Evolutionary conservation across 2,113 vertebrate species (phyloP), one percentile per base, ranked within the genome.

Genomic region (Macrotus californicus): DNA sequence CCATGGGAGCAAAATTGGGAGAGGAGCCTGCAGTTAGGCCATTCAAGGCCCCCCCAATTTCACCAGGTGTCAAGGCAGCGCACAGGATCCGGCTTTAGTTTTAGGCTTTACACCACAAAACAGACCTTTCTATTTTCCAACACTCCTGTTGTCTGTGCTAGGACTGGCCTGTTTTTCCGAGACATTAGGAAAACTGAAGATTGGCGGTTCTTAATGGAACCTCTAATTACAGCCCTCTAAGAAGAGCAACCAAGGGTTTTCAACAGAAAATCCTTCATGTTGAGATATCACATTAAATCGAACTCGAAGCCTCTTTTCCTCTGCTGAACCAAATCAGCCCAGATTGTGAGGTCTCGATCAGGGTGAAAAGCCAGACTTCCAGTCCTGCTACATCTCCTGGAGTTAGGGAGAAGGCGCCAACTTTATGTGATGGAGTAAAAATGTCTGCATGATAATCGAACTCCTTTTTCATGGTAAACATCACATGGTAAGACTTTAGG

Each of bases 401-500:
- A 94, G 36, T 96, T 87, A 89, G 69, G 50, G 69, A 50, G 19
- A 82, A 82, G 48, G 36, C 69, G 15, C 61, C 22, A 77, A 9
- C 18, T 85, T 56, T 87, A 87, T 41, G 7, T 67, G 36, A 82
- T 54, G 12, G 29, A 84, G 11, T 94, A 29, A 72, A 87, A 75
- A 81, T 85, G 36, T 77, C 46, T 41, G 6, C 46, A 29, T 39
- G 61, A 73, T 86, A 52, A 86, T 52, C 56, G 87, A n/a, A 66
- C 29, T 1, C 87, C 43, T 69, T 90, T 52, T 52, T 72, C 66
- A 52, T 70, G 43, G 26, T 96, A 84, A 93, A 50, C 36, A 59
- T 91, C 39, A 72, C n/a, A 80, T 61, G 69, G n/a, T 87, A 69
- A 80, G 46, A 48, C 82, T 94, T 96, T 73, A 93, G 61, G 31